Evolutionary conservation across 2,888 invertebrate species (phyloP), one percentile per base, ranked within the genome.

Genomic region (Lycophotia porphyrea): DNA sequence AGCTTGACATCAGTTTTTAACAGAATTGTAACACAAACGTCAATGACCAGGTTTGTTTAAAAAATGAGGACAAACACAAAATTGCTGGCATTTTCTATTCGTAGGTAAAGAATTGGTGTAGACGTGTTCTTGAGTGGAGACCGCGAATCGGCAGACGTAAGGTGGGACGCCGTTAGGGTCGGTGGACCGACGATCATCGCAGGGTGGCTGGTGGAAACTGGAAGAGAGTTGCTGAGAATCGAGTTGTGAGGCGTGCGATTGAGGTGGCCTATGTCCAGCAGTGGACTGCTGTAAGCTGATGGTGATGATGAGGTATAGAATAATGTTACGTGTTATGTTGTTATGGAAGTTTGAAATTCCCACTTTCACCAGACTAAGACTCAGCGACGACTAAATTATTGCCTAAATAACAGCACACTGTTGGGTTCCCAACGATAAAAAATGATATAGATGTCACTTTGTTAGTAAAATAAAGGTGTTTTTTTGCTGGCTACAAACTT

Each of bases 1-100:
- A 47, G 31, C 31, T 60, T 74, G 24, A 44, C 5, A 47, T 60
- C n/a, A 39, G 7, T 31, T 52, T 76, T 76, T 9, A 24, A 44
- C 34, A 64, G 18, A 52, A 36, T 55, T 9, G 24, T n/a, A 36
- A 24, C 4, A 44, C 5, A 24, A 52, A 64, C 13, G n/a, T 15
- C 39, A 63, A n/a, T 63, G 15, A 63, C n/a, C 15, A 39, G 1
- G 39, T 4, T 42, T 39, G 15, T 39, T 39, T 15, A 0, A 1
- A n/a, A 61, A 63, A 63, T 27, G 7, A 36, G 18, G 2, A 21
- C 1, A 15, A 24, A 65, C 4, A 18, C 8, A 74, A 36, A n/a
- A 39, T 1, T 47, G n/a, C 11, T 21, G 7, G n/a, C 4, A n/a
- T 5, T 21, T 39, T 47, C 31, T 21, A 60, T 34, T 60, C 5